Percentiles rank a stretch among this genome's conserved stretches.
Evolutionary conservation across 2,797 vertebrate genomes (phyloP).

Genomic region (Gallirallus australis): DNA sequence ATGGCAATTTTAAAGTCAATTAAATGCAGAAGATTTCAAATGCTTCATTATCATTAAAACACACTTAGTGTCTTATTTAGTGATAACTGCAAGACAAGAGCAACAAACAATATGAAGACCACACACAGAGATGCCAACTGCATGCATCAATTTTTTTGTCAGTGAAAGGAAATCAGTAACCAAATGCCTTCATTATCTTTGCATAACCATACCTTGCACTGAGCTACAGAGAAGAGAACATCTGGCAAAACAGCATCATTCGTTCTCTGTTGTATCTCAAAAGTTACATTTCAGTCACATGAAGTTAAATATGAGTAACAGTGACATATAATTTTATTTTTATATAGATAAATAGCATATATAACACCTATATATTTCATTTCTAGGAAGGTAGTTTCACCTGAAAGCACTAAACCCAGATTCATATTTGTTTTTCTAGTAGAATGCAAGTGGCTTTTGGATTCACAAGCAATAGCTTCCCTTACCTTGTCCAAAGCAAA

Average conservation of each 20-base stretch:
- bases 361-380: background rate
- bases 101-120: background rate
- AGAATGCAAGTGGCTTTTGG: background rate
- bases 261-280: background rate
- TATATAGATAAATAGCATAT: background rate
- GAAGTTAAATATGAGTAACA: background rate
- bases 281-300: background rate
- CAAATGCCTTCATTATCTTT: background rate
- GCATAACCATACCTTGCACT: background rate
- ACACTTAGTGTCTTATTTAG: background rate
- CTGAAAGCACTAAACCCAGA: background rate
- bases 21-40: background rate
- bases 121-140: background rate
- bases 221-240: background rate
- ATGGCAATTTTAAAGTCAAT: background rate
- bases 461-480: background rate
- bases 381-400: background rate
- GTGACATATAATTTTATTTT: rapidly evolving
- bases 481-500: slow-evolving; percentile 93
- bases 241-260: background rate
- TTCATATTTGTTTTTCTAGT: background rate
- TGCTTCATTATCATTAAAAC: background rate
- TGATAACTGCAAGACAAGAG: background rate
- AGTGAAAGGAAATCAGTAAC: background rate
- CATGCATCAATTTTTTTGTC: background rate